Evolutionary conservation across 2,888 invertebrate species (phyloP), one percentile per base, ranked within the genome.

Genomic region (Rhagophthalmus giganteus): DNA sequence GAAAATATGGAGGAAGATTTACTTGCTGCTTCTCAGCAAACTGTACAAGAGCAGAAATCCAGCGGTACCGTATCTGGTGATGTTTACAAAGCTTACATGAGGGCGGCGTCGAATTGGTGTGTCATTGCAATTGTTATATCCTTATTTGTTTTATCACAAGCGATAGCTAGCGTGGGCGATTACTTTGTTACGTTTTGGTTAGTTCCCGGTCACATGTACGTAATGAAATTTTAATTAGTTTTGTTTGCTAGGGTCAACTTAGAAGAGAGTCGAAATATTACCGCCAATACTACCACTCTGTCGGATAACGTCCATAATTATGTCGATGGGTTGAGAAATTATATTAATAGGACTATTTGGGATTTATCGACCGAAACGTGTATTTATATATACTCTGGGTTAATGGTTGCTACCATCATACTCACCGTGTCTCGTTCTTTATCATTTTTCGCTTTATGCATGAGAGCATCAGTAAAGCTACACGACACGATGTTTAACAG

Each of bases 401-500:
- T 82, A 71, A 79, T 80, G 35, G 63, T 78, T 10, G 73, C 76
- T 0, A 76, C 81, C 2, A 76, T 82, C 2, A 67, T 75, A 27
- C 66, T 80, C 10, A 78, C 81, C 0, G 64, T 81, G 9, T 64
- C 77, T 3, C 77, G 82, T 20, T 79, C 84, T 1, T 81, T 82
- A 27, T 75, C 83, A 0, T 88, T 88, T 74, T 89, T 87, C 66
- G 74, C 81, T 75, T 67, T 78, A 54, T 81, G 81, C 55, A 88
- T 92, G 83, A 81, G 79, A 26, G 87, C 92, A 0, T 91, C 94
- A 0, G 84, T 81, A 2, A 80, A 76, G 2, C 77, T 95, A 0
- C 95, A 95, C 75, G 86, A 90, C 72, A 77, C 74, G 9, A 94
- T 94, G 93, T 93, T 94, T 71, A 74, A 79, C n/a, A 79, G 86